These are phyloP conservation scores for Apotomis betuletana DNA, from an alignment of 2,888 invertebrate genomes.

Conservation along the genomic window DNA sequence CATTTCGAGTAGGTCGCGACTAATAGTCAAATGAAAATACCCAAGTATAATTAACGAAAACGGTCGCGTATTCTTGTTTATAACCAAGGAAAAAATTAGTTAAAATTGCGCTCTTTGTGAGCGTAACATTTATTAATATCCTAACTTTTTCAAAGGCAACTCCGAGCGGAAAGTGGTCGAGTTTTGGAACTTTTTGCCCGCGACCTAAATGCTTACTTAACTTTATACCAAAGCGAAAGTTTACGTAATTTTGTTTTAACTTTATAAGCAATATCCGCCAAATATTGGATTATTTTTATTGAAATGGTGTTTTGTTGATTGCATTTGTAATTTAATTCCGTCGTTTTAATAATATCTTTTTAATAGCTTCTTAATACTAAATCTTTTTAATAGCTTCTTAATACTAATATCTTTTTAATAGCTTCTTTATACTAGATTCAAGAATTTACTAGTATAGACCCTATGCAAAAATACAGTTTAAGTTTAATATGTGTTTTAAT, in stretches of 20 bases:
- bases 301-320: background rate
- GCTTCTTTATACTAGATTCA: too few relatives aligned
- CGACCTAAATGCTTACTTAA: slow-evolving; percentile 21
- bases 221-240: slow-evolving; percentile 11
- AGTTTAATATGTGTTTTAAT: too few relatives aligned
- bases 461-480: too few relatives aligned
- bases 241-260: background rate
- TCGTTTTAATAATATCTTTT: too few relatives aligned
- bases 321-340: background rate
- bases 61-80: background rate
- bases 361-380: too few relatives aligned
- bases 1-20: too few relatives aligned
- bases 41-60: background rate
- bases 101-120: slow-evolving; percentile 13
- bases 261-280: background rate
- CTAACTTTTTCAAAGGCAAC: slow-evolving; percentile 5
- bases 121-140: slow-evolving; percentile 2
- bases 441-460: too few relatives aligned
- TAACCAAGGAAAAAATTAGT: background rate
- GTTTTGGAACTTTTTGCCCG: slow-evolving; percentile 19
- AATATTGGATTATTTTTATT: slow-evolving; percentile 3
- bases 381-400: too few relatives aligned
- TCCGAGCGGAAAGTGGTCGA: background rate
- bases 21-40: too few relatives aligned
- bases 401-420: too few relatives aligned